Base-by-base conservation (phyloP, 2,888 invertebrate genomes). In the Torymus aiolomorphi region DNA sequence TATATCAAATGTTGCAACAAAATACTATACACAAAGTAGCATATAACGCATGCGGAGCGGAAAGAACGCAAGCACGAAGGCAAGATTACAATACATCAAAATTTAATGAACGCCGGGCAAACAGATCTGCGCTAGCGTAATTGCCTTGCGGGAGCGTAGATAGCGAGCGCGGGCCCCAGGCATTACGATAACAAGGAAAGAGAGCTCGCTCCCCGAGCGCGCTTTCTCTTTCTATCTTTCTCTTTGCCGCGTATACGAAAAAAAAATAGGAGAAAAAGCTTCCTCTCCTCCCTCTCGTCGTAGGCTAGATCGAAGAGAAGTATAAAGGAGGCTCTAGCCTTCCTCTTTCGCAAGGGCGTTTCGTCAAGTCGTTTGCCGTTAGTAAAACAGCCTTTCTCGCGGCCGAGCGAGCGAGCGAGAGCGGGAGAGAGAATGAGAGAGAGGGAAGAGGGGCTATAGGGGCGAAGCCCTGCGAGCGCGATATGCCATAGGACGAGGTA, bases 161-260 rank as follows among this genome's bases (percentile, higher is more conserved):
- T 42, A 42, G 42, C 8, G 42, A 5, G 42, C 42, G 42, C 8
- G 42, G 42, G 42, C 42, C 42, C 42, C 42, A 42, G 52, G 54
- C 31, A 54, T 54, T 31, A n/a, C 67, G 71, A 72, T 66, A 78
- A 72, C 72, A 72, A 72, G 77, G 18, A 78, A 72, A 78, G n/a
- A 54, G 73, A 54, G 56, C 63, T 14, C 78, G 82, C 76, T 69
- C 61, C 76, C 62, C 75, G 80, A 83, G 81, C 83, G 80, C 42
- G 5, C 42, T 42, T 31, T 31, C 31, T 31, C 31, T 31, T 31
- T 42, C 42, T 42, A 42, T 42, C 42, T 42, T 42, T 42, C 63
- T 14, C 78, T 82, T 74, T 69, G 62, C 76, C 66, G 11, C 51
- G 51, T 62, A 42, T 16, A 49, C 75, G 80, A 82, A 80, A 82